Percentiles rank a stretch among this genome's conserved stretches.
Evolutionary conservation across 2,797 vertebrate genomes (phyloP).

Genomic region (Periparus ater): DNA sequence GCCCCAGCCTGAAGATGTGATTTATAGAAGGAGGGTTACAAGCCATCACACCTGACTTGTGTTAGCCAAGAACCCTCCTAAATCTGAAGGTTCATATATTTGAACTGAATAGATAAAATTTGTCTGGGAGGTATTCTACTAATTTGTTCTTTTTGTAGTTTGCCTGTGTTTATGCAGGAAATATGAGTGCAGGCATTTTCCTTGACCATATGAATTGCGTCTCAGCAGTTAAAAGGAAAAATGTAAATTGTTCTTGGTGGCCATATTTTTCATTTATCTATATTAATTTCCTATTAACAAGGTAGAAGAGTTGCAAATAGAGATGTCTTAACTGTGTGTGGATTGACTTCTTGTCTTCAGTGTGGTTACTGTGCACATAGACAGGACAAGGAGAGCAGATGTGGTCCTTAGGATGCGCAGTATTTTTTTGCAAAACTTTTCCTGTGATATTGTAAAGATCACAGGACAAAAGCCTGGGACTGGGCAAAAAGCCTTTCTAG

Average conservation of each 20-base stretch:
- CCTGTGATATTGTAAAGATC: not conserved
- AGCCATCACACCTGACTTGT: constrained; percentile 1
- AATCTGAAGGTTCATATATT: constrained; percentile 5
- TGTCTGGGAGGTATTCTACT: not conserved
- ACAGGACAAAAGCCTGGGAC: too few species aligned
- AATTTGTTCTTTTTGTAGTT: not conserved
- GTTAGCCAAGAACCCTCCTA: constrained; percentile 11
- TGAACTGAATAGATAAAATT: not conserved
- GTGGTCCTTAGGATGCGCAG: not conserved
- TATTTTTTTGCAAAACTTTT: not conserved
- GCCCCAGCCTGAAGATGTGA: not conserved
- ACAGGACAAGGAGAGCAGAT: not conserved
- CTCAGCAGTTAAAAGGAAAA: not conserved
- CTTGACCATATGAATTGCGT: accelerated
- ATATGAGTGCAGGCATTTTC: not conserved
- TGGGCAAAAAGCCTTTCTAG: not conserved
- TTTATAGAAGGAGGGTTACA: constrained; percentile 30
- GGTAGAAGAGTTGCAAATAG: not conserved
- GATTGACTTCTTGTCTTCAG: not conserved
- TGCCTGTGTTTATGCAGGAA: not conserved
- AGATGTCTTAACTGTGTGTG: not conserved
- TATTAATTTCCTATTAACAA: not conserved
- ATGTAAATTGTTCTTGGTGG: not conserved
- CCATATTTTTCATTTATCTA: not conserved
- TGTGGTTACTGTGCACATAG: not conserved